Base-by-base conservation (phyloP, 2,113 vertebrate genomes). In the Thymallus thymallus region DNA sequence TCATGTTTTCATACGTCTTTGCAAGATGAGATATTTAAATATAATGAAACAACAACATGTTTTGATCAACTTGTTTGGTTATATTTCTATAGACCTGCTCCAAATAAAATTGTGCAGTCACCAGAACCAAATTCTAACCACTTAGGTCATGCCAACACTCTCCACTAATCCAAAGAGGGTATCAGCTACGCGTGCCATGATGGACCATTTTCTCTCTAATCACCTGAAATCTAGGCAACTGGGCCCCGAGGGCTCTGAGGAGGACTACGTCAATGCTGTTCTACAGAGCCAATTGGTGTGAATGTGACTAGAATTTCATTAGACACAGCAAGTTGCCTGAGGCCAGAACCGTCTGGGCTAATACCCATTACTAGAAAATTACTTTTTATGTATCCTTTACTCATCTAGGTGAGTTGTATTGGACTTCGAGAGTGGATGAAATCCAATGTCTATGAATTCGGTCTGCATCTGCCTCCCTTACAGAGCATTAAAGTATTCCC, bases 151-250 rank as follows among this genome's bases (percentile, higher is more conserved):
- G 26, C 26, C 26, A 26, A 26, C 26, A 26, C 26, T 26, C 26
- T 26, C 26, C 26, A 26, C 26, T 26, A 26, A 26, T 26, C 26
- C 26, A 26, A 26, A 26, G 35, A 41, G 35, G 7, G 35, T 41
- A 41, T 7, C 9, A 2, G 35, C 9, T 0, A 10, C 10, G 9
- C 10, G 9, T 41, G 35, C 35, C 35, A 41, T 9, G 9, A 41
- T 2, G 9, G 35, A 41, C 35, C 35, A 41, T 7, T 41, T 60
- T 22, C 6, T 22, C n/a, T 60, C 16, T n/a, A 22, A 23, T n/a
- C 56, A 60, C 56, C n/a, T 60, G 56, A 16, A 60, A 60, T 60
- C n/a, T 16, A 60, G 18, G 56, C 56, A 60, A 60, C 56, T 60
- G n/a, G n/a, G 9, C 35, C 35, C 2, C 35, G 9, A 12, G 35